These are phyloP conservation scores for Eueides isabella DNA, from an alignment of 1,140 invertebrate species.

Conservation along the genomic window DNA sequence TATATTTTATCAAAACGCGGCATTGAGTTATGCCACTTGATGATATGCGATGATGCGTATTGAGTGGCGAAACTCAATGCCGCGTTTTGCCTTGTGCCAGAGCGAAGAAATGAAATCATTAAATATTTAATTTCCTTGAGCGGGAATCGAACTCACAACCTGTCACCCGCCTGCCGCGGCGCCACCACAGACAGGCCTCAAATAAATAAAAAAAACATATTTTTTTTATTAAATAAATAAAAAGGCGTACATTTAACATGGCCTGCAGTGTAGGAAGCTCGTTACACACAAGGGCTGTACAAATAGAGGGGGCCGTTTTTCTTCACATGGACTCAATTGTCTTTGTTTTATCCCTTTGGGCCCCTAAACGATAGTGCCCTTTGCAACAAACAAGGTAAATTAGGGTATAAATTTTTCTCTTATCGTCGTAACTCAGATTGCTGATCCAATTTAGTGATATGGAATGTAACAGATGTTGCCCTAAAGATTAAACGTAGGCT, in stretches of 20 bases:
- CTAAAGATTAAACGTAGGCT: neutral
- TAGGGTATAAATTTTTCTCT: constrained; percentile 30
- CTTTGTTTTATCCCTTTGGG: constrained; percentile 52
- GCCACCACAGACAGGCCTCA: too few relatives aligned
- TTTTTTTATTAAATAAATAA: neutral
- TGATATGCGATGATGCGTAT: too few relatives aligned
- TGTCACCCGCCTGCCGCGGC: too few relatives aligned
- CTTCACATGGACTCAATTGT: constrained; percentile 55
- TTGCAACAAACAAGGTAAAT: constrained; percentile 40
- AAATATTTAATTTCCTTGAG: too few relatives aligned
- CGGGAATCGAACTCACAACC: too few relatives aligned
- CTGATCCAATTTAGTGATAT: constrained; percentile 4
- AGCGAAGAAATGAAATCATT: too few relatives aligned
- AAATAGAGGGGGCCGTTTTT: constrained; percentile 54
- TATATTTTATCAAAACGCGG: too few relatives aligned
- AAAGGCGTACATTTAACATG: neutral
- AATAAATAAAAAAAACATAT: neutral
- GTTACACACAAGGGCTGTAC: constrained; percentile 51
- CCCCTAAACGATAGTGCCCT: constrained; percentile 49
- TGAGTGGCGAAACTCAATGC: too few relatives aligned
- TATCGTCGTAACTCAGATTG: constrained; percentile 17
- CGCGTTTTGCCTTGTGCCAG: too few relatives aligned
- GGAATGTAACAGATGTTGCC: neutral
- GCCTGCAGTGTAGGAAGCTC: constrained; percentile 41
- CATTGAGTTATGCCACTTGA: too few relatives aligned